Evolutionary conservation across 2,888 invertebrate genomes (phyloP), one percentile per base, ranked within the genome.

Genomic region (Micropterix aruncella): DNA sequence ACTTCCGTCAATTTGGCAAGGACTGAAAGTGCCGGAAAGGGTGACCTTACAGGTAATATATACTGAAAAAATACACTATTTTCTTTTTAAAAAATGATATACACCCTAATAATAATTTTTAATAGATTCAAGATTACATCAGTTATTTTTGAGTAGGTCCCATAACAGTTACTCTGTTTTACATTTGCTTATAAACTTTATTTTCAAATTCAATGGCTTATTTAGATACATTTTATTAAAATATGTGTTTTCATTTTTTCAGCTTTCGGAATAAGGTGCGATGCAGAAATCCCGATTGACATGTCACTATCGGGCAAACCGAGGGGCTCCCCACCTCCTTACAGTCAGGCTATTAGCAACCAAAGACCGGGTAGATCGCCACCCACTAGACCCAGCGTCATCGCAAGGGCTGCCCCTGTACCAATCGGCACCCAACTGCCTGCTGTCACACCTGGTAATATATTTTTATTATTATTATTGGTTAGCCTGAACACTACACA

Each of bases 321-420:
- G 7, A 62, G 77, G 15, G 75, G 76, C 1, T 69, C 77, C 27
- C 79, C 79, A 2, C 77, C 78, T 38, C 77, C 78, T 2, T 78
- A 78, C 60, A 68, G 63, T 44, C 66, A 68, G 50, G 62, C 67
- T 19, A 59, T 67, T 48, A 65, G 57, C 51, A 55, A 49, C 42
- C 44, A 44, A 19, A 5, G 27, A 27, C 12, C 27, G 27, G 7
- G 5, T 5, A 5, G 27, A 27, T 27, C 27, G 27, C 27, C 27
- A 9, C 41, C 52, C 19, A 62, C 58, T 49, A 60, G 77, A 41
- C 80, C 82, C 19, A 77, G 81, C 16, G 81, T 83, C 51, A 81
- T 82, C 53, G 77, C 77, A 4, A 65, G 80, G 63, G 65, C 71
- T 37, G 62, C 68, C 36, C 63, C 38, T 38, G 15, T 12, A 4